Evolutionary conservation across 2,797 vertebrate species (phyloP).

Genomic region (Hydrocynus forskahlii): DNA sequence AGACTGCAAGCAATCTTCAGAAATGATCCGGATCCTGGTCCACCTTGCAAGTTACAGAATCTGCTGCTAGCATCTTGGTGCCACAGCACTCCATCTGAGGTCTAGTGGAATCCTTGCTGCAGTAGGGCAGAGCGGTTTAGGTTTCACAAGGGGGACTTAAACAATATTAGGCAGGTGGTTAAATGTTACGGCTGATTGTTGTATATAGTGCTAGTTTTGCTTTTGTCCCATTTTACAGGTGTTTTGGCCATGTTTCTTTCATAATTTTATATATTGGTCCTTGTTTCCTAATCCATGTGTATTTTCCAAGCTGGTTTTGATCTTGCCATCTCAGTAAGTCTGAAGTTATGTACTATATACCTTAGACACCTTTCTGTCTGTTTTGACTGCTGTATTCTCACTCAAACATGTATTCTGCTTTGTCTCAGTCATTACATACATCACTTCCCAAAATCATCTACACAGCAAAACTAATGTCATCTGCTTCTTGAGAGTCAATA

Average conservation of each 20-base stretch:
- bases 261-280: background rate
- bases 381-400: background rate
- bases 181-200: too few species aligned
- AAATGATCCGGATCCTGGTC: too few species aligned
- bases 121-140: too few species aligned
- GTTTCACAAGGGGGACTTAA: too few species aligned
- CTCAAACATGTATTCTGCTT: background rate
- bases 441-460: background rate
- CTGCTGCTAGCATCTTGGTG: too few species aligned
- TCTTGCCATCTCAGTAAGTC: background rate
- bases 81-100: too few species aligned
- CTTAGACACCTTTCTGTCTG: background rate
- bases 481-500: background rate
- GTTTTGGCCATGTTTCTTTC: background rate
- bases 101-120: too few species aligned
- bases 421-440: background rate
- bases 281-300: background rate
- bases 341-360: background rate
- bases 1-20: too few species aligned
- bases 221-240: too few species aligned
- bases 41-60: too few species aligned
- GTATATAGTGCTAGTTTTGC: too few species aligned
- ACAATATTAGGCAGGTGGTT: too few species aligned
- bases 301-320: background rate
- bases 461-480: background rate